These are phyloP conservation scores for Drosophila malerkotliana DNA, from an alignment of 1,140 invertebrate species.

Conservation along the genomic window DNA sequence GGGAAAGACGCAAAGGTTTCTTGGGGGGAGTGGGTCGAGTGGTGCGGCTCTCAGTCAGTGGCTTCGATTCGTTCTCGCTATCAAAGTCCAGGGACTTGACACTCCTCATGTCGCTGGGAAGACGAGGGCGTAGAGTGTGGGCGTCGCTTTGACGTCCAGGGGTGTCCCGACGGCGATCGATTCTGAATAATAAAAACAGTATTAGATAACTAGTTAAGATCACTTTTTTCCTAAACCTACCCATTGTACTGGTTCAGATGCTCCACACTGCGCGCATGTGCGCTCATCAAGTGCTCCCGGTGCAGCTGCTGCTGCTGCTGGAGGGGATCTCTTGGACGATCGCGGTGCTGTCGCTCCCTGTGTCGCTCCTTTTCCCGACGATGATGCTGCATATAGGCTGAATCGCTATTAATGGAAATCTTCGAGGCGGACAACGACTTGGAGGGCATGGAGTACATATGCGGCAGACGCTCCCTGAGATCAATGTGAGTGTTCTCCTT, in stretches of 20 bases:
- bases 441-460: constrained; percentile 71
- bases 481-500: constrained; percentile 79
- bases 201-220: not conserved
- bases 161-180: constrained; percentile 69
- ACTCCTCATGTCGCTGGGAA: constrained; percentile 85
- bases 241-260: constrained; percentile 80
- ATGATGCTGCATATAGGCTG: constrained; percentile 71
- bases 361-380: constrained; percentile 70
- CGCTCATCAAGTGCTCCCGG: constrained; percentile 62
- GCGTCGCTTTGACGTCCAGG: constrained; percentile 47
- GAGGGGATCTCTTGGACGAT: constrained; percentile 56
- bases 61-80: constrained; percentile 77
- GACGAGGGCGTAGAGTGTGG: constrained; percentile 65
- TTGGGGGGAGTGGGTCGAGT: constrained; percentile 91
- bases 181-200: constrained; percentile 25
- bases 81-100: constrained; percentile 89
- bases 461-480: constrained; percentile 52
- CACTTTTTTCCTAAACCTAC: constrained; percentile 32
- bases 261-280: constrained; percentile 78
- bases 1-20: constrained; percentile 91
- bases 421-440: constrained; percentile 81
- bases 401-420: constrained; percentile 83
- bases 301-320: constrained; percentile 72
- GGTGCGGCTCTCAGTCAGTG: constrained; percentile 85
- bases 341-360: constrained; percentile 63